A percentile compares a stretch with the other conserved stretches of the same genome.
These are phyloP conservation scores for Brachionus sp. DNA, from an alignment of 1,140 invertebrate genomes.

Conservation along the genomic window DNA sequence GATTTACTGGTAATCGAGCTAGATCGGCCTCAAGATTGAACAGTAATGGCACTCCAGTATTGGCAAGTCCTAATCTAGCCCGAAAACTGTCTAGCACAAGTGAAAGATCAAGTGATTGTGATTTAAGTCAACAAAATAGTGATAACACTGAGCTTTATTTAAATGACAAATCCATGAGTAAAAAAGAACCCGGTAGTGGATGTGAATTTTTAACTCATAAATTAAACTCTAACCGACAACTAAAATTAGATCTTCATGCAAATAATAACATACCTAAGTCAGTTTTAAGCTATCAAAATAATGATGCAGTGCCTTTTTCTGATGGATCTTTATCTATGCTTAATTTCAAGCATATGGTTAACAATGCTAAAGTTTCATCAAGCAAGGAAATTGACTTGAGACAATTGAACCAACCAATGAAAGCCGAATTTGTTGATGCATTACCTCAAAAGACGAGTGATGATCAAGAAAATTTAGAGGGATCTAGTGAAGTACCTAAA, in stretches of 20 bases:
- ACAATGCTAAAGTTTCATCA: neutral
- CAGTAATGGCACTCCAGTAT: neutral
- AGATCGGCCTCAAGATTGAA: neutral
- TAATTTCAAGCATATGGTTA: neutral
- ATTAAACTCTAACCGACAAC: neutral
- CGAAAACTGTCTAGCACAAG: conserved; percentile 1
- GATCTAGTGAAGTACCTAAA: neutral
- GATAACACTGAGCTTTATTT: conserved; percentile 18
- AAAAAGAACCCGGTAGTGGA: conserved; percentile 37
- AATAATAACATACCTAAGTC: conserved; percentile 24
- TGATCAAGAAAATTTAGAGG: conserved; percentile 10
- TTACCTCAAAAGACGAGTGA: neutral
- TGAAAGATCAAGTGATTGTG: conserved; percentile 1
- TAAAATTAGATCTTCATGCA: neutral
- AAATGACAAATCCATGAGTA: conserved; percentile 25
- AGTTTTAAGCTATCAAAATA: neutral
- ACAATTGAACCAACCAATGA: conserved; percentile 2
- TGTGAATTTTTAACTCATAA: conserved; percentile 28
- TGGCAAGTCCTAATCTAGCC: neutral
- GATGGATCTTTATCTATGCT: neutral
- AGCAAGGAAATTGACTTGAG: neutral
- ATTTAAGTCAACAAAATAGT: neutral
- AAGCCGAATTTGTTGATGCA: neutral
- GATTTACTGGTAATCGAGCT: neutral
- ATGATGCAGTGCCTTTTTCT: neutral